Conservation (phyloP, 2,113 vertebrate species). For the Lethenteron reissneri region DNA sequence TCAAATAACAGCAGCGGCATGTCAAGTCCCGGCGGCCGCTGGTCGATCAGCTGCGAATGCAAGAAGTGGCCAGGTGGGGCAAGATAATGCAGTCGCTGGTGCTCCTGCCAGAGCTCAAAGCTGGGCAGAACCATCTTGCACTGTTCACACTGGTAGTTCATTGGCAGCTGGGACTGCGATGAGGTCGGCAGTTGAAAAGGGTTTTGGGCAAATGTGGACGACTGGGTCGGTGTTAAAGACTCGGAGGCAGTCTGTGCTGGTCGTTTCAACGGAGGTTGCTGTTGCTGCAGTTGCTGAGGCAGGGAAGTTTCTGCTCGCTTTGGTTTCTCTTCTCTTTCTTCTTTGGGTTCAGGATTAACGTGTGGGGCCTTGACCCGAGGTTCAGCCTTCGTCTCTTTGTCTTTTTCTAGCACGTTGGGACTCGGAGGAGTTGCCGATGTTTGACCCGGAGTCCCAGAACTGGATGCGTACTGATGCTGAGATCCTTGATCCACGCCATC, state of each 20-base stretch:
- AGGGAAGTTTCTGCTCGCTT: constrained; percentile 58
- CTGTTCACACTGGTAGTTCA: constrained; percentile 77
- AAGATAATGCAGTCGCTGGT: constrained; percentile 93
- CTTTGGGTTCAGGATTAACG: constrained; percentile 4
- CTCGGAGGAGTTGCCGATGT: background rate
- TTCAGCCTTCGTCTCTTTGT: background rate
- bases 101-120: constrained; percentile 97
- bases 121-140: constrained; percentile 91
- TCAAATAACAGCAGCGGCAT: constrained; percentile 98
- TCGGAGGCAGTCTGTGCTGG: background rate
- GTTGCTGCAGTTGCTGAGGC: constrained; percentile 33
- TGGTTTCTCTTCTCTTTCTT: constrained; percentile 53
- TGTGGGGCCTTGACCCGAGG: constrained; percentile 3
- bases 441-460: background rate
- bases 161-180: background rate
- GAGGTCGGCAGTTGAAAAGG: background rate
- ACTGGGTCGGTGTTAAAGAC: too few relatives aligned
- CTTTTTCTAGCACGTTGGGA: background rate
- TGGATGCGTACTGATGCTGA: background rate
- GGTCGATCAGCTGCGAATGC: constrained; percentile 83
- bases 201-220: background rate
- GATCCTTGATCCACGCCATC: constrained; percentile 42
- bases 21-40: constrained; percentile 37
- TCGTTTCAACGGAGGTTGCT: constrained; percentile 17
- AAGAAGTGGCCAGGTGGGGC: constrained; percentile 95